Conservation (phyloP, 2,113 vertebrate species). For the Tinamus guttatus region DNA sequence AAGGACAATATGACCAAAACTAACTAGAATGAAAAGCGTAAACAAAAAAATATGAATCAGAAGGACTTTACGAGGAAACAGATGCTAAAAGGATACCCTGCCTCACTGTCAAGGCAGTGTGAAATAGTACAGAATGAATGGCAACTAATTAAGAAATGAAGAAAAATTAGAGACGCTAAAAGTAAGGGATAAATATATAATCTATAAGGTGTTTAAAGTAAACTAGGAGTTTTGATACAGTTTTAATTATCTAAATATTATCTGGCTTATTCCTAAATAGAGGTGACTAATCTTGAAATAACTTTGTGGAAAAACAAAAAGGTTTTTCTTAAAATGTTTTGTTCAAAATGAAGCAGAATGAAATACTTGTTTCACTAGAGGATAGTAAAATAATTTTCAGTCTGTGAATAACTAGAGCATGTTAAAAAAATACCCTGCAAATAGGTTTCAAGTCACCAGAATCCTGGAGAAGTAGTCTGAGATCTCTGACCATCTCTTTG, state of each 20-base stretch:
- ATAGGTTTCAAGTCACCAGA: neutral
- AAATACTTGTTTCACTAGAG: neutral
- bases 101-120: neutral
- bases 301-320: neutral
- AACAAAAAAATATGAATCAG: neutral
- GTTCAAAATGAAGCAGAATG: neutral
- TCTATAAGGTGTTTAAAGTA: neutral
- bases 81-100: neutral
- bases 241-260: neutral
- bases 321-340: neutral
- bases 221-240: neutral
- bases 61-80: neutral
- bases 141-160: neutral
- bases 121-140: neutral
- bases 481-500: neutral
- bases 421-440: neutral
- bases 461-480: neutral
- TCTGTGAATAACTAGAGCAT: neutral
- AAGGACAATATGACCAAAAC: neutral
- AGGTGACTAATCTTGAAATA: neutral
- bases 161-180: neutral
- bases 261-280: neutral
- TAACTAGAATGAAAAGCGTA: neutral
- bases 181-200: neutral
- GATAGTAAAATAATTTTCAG: neutral